These are phyloP conservation scores for Hipposideros larvatus DNA, from an alignment of 2,797 vertebrate species.

Conservation along the genomic window DNA sequence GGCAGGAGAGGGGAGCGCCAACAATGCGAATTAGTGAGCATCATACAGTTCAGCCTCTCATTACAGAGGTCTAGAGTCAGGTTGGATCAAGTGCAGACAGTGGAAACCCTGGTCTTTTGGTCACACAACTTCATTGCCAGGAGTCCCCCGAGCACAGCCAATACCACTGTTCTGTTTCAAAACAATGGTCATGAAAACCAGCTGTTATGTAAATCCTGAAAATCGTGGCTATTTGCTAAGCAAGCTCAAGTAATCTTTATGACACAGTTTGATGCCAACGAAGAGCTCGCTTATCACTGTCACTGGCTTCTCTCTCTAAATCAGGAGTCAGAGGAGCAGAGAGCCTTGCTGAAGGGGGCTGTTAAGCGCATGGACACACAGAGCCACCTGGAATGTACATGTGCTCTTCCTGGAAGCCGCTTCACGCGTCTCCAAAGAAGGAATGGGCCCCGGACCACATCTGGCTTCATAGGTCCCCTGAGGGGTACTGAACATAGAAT, in stretches of 20 bases:
- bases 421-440: neutral
- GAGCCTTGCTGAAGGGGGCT: fast-evolving
- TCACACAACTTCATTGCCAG: fast-evolving
- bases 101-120: neutral
- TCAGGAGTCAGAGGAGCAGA: neutral
- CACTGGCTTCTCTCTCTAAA: neutral
- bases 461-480: neutral
- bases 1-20: neutral
- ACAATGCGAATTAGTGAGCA: fast-evolving
- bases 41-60: no score
- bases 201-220: neutral
- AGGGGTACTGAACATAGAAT: neutral
- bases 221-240: neutral
- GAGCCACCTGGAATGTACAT: neutral
- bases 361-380: fast-evolving
- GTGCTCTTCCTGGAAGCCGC: neutral
- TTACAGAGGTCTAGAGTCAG: fast-evolving
- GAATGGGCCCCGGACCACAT: neutral
- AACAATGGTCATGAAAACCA: neutral
- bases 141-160: no score
- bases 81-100: neutral
- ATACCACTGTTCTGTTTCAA: neutral
- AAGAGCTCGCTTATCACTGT: neutral
- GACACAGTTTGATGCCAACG: neutral
- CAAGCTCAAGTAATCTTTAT: neutral